Evolutionary conservation across 2,797 vertebrate species (phyloP).

Genomic region (Coilia nasus): DNA sequence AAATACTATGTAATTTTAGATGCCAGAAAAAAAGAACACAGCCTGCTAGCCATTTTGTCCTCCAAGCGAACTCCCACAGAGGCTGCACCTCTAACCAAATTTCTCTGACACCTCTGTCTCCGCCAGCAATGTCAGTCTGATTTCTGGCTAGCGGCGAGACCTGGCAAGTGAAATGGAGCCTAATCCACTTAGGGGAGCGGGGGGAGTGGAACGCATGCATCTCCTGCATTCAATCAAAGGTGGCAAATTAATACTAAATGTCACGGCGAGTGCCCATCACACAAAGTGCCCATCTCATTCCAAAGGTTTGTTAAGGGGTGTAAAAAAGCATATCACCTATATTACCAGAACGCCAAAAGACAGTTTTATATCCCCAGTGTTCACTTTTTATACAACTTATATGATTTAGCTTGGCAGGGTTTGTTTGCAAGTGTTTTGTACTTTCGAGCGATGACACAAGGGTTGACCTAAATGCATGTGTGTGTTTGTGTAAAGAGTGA

Average conservation of each 20-base stretch:
- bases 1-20: background rate
- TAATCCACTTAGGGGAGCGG: slow-evolving; percentile 1
- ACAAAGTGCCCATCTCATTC: slow-evolving; percentile 31
- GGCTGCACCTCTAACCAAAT: background rate
- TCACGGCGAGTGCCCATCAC: slow-evolving; percentile 39
- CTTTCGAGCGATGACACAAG: background rate
- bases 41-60: no score
- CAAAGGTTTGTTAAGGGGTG: background rate
- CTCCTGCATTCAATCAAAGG: slow-evolving; percentile 27
- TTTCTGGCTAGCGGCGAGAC: slow-evolving; percentile 2
- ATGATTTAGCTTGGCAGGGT: background rate
- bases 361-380: background rate
- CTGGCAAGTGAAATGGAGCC: slow-evolving; percentile 24
- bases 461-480: background rate
- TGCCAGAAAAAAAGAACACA: background rate
- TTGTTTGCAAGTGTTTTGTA: background rate
- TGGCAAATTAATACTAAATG: slow-evolving; percentile 46
- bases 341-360: background rate
- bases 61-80: background rate
- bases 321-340: background rate
- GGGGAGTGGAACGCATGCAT: background rate
- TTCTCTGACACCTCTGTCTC: slow-evolving; percentile 21
- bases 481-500: no score
- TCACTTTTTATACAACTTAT: background rate
- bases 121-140: slow-evolving; percentile 7